A percentile compares a stretch with the other conserved stretches of the same genome.
These are phyloP conservation scores for Melitaea athalia DNA, from an alignment of 2,888 invertebrate genomes.

Conservation along the genomic window DNA sequence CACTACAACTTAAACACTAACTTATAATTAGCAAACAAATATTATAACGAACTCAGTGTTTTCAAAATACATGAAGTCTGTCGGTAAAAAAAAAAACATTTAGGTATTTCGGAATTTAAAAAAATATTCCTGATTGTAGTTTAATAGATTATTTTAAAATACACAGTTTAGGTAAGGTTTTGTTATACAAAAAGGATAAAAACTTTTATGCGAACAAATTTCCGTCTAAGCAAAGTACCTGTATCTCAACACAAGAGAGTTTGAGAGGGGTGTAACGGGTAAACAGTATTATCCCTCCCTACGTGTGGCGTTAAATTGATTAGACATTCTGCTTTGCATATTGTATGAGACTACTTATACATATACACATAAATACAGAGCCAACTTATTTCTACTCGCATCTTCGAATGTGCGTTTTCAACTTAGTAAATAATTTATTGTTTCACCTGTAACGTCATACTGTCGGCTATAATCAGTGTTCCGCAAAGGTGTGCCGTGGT, in stretches of 20 bases:
- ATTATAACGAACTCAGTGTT: too few relatives aligned
- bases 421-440: not conserved
- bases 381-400: not conserved
- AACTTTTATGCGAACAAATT: not conserved
- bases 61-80: too few relatives aligned
- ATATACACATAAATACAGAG: not conserved
- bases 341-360: not conserved
- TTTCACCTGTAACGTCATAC: too few relatives aligned
- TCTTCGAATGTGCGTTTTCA: not conserved
- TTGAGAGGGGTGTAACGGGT: conserved; percentile 10
- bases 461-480: too few relatives aligned
- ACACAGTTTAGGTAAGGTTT: not conserved
- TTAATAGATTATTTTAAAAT: too few relatives aligned
- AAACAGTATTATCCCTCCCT: conserved; percentile 5
- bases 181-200: conserved; percentile 3
- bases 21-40: too few relatives aligned
- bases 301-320: conserved; percentile 18
- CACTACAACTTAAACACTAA: too few relatives aligned
- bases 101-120: too few relatives aligned
- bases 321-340: not conserved
- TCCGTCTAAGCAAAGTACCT: conserved; percentile 4
- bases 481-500: too few relatives aligned
- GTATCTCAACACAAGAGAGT: conserved; percentile 8
- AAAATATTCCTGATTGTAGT: too few relatives aligned
- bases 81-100: too few relatives aligned